A percentile compares a stretch with the other conserved stretches of the same genome.
Evolutionary conservation across 1,140 invertebrate species (phyloP).

Genomic region (Chelonus insularis): DNA sequence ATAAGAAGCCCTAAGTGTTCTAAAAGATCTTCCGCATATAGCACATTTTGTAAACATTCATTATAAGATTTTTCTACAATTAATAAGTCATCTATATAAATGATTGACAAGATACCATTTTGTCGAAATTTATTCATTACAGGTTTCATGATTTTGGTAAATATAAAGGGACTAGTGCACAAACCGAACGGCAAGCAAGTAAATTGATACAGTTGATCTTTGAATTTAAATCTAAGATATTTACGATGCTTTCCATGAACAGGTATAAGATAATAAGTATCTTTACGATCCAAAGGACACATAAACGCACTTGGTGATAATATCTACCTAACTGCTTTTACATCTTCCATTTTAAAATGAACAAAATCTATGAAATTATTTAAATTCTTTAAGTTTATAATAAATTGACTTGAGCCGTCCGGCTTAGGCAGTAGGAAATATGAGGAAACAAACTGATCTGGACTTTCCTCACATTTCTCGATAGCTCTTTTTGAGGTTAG

Average conservation of each 20-base stretch:
- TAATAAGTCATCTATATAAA: conserved; percentile 28
- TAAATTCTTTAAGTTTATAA: conserved; percentile 26
- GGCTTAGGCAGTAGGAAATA: conserved; percentile 24
- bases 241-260: conserved; percentile 4
- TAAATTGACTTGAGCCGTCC: conserved; percentile 18
- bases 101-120: conserved; percentile 6
- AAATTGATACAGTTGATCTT: conserved; percentile 22
- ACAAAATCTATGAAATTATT: conserved; percentile 14
- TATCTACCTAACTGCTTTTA: conserved; percentile 12
- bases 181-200: conserved; percentile 26
- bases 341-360: conserved; percentile 26
- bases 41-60: conserved; percentile 16
- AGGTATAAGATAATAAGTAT: conserved; percentile 25
- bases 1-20: conserved; percentile 23
- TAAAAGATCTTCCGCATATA: background rate
- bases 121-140: conserved; percentile 1
- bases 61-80: conserved; percentile 7
- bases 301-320: conserved; percentile 12
- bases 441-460: conserved; percentile 23
- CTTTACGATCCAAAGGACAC: conserved; percentile 23
- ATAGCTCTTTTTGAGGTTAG: conserved; percentile 22
- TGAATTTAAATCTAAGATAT: conserved; percentile 24
- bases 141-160: conserved; percentile 27
- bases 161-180: conserved; percentile 18
- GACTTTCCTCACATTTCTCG: background rate